These are phyloP conservation scores for Dryobates pubescens DNA, from an alignment of 2,797 vertebrate species.

Conservation along the genomic window DNA sequence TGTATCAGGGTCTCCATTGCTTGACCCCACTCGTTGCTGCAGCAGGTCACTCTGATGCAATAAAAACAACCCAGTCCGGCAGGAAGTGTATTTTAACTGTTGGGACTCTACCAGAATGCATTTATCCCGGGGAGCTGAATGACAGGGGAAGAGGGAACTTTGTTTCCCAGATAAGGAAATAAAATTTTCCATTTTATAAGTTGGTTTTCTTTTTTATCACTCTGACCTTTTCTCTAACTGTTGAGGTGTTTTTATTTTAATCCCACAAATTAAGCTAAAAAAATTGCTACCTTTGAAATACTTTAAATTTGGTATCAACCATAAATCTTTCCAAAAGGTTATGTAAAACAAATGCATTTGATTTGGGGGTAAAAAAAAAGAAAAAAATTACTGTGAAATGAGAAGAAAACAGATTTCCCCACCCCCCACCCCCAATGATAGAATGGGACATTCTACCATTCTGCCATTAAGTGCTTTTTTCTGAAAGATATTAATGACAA, in stretches of 20 bases:
- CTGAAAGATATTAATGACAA: background rate
- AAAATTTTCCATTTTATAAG: background rate
- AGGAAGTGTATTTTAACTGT: background rate
- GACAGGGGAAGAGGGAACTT: background rate
- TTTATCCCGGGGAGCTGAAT: background rate
- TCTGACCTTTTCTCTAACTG: background rate
- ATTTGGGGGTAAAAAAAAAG: background rate
- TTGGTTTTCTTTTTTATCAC: background rate
- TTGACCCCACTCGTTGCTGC: background rate
- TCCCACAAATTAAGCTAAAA: background rate
- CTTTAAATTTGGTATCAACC: background rate
- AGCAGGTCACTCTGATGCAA: background rate
- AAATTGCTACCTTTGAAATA: background rate
- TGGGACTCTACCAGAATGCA: background rate
- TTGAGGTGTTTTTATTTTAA: background rate
- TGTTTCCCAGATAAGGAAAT: background rate
- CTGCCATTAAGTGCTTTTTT: background rate
- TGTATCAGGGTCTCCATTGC: background rate
- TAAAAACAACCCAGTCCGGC: background rate
- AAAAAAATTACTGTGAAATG: fast-evolving
- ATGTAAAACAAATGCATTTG: background rate
- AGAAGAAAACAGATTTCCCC: background rate
- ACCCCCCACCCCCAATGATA: no score
- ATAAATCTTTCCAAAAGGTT: background rate
- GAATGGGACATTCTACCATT: background rate